Evolutionary conservation across 2,113 vertebrate species (phyloP).

Genomic region (Brachyhypopomus gauderio): DNA sequence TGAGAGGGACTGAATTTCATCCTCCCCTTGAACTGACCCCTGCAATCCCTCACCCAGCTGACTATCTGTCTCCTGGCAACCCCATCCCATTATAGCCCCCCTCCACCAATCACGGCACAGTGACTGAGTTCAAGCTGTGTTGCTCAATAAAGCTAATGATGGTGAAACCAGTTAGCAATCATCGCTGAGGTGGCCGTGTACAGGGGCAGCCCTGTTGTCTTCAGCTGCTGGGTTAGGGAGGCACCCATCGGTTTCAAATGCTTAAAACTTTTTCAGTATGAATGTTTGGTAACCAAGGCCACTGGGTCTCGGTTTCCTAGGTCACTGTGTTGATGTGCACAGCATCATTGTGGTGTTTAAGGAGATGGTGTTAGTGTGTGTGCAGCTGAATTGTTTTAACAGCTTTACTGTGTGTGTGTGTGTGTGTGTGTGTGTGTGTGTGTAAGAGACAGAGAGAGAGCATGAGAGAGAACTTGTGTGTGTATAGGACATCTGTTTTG

Average conservation of each 20-base stretch:
- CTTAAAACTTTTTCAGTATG: too few relatives aligned
- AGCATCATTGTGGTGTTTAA: too few relatives aligned
- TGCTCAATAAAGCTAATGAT: slow-evolving; percentile 54
- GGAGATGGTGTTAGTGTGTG: not conserved
- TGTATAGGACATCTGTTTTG: slow-evolving; percentile 25
- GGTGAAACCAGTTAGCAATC: slow-evolving; percentile 31
- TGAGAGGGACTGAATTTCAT: slow-evolving; percentile 39
- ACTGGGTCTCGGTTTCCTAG: too few relatives aligned
- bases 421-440: slow-evolving; percentile 12
- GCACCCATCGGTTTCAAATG: not conserved
- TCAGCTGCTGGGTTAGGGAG: not conserved
- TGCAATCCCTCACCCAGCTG: slow-evolving; percentile 60
- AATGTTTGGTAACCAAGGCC: too few relatives aligned
- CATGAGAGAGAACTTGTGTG: not conserved
- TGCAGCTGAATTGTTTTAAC: not conserved
- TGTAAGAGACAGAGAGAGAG: too few relatives aligned
- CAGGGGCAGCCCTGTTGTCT: not conserved
- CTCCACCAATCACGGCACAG: slow-evolving; percentile 40
- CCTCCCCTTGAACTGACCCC: slow-evolving; percentile 59
- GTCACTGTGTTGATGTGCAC: too few relatives aligned
- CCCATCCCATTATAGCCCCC: slow-evolving; percentile 57
- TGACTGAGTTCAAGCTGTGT: slow-evolving; percentile 33
- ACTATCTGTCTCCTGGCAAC: slow-evolving; percentile 65
- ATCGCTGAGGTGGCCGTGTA: slow-evolving; percentile 8
- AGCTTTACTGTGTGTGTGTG: not conserved